These are phyloP conservation scores for Sebastiscus albofasciatus DNA, from an alignment of 2,797 vertebrate species.

Conservation along the genomic window DNA sequence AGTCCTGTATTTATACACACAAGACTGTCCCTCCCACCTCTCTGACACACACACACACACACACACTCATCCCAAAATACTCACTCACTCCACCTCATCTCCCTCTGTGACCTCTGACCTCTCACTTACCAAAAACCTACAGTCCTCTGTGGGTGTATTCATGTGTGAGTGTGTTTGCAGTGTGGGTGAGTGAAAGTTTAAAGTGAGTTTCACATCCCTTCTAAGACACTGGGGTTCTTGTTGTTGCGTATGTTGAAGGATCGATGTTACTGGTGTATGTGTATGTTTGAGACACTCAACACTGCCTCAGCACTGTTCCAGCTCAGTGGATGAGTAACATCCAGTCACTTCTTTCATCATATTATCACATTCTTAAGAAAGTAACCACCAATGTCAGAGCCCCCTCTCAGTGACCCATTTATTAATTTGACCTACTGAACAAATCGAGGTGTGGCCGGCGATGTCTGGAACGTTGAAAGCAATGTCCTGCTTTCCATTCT, in stretches of 20 bases:
- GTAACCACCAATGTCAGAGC: not conserved
- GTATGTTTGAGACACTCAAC: too few relatives aligned
- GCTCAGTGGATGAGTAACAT: not conserved
- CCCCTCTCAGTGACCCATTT: too few relatives aligned
- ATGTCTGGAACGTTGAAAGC: not conserved
- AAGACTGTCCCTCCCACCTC: constrained; percentile 49
- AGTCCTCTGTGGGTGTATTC: not conserved
- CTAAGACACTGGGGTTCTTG: constrained; percentile 55
- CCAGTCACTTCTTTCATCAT: not conserved
- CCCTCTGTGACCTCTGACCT: constrained; percentile 62
- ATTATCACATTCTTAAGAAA: not conserved
- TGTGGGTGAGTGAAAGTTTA: not conserved
- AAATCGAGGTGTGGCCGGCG: not conserved
- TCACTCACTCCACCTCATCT: constrained; percentile 24
- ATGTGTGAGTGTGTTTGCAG: constrained; percentile 1
- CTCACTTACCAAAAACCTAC: constrained; percentile 45
- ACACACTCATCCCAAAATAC: constrained; percentile 34
- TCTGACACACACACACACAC: constrained; percentile 12
- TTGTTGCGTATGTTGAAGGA: not conserved
- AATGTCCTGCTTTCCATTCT: not conserved
- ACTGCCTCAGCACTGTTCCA: not conserved
- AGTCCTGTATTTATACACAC: constrained; percentile 68
- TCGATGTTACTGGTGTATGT: not conserved
- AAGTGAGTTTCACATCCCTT: not conserved
- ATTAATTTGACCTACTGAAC: not conserved